Base-by-base conservation (phyloP, 2,113 vertebrate genomes). In the Sprattus sprattus region DNA sequence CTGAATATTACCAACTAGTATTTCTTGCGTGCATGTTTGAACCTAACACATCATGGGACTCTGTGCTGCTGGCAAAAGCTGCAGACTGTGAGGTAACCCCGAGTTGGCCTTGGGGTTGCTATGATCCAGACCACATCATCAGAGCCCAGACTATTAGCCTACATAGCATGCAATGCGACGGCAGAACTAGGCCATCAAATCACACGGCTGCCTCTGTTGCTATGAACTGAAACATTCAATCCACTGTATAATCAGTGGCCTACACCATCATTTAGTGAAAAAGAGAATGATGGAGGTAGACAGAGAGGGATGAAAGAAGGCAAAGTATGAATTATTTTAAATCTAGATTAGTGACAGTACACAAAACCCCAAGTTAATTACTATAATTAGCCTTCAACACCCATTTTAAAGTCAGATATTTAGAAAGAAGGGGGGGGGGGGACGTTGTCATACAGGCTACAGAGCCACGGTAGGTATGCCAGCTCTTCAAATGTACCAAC, bases 81-180 rank as follows among this genome's bases (percentile, higher is more conserved):
- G 32, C 28, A 32, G 28, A 39, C 71, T 3, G 39, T 39, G 71
- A 78, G 32, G 28, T 32, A 39, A 32, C 71, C 67, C 28, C 32
- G 25, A 39, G 39, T 39, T 39, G 10, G 64, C n/a, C 64, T 71
- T 32, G 13, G 32, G 71, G 71, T 44, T 78, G 71, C 71, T 18
- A 78, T 78, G 28, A 78, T 78, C 32, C 71, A 78, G 71, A 78
- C 71, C 71, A 78, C 71, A 44, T 39, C 25, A 44, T 78, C 71
- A 78, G 71, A 32, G 71, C 32, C 28, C 71, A 78, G 71, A 78
- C 71, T 78, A 78, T 78, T 78, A 78, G 71, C 71, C 71, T 78
- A 78, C 71, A 78, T 78, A 78, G 71, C 71, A 78, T 78, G 28
- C 32, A 15, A 28, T 39, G 71, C 10, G 28, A 39, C 64, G 71